A percentile compares a stretch with the other conserved stretches of the same genome.
These are phyloP conservation scores for Caenorhabditis doughertyi DNA, from an alignment of 2,888 invertebrate species.

Conservation along the genomic window DNA sequence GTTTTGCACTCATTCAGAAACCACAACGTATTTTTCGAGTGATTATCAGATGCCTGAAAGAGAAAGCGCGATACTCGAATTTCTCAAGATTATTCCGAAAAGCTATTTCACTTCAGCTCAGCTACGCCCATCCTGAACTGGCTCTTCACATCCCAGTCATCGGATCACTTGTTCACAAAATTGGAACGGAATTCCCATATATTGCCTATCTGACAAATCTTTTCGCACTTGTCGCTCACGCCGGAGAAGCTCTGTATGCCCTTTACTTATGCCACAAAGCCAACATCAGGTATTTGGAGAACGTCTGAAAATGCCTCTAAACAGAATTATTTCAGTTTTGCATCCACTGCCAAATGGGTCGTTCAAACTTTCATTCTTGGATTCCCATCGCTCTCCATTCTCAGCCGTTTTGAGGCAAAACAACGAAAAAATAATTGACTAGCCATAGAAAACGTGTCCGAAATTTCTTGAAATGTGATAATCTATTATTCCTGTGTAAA, in stretches of 20 bases:
- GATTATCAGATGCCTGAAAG: no score
- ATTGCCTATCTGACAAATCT: constrained; percentile 72
- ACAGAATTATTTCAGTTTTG: constrained; percentile 64
- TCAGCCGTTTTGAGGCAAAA: constrained; percentile 50
- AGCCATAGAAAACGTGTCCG: constrained; percentile 40
- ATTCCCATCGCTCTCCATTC: constrained; percentile 77
- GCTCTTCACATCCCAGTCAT: constrained; percentile 67
- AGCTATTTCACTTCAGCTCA: constrained; percentile 63
- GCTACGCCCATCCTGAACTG: constrained; percentile 67
- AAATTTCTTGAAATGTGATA: constrained; percentile 35
- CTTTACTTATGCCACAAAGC: constrained; percentile 74
- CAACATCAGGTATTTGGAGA: constrained; percentile 74
- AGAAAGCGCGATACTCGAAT: no score
- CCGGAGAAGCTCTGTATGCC: constrained; percentile 76
- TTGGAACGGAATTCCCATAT: constrained; percentile 44
- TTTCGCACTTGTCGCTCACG: constrained; percentile 75
- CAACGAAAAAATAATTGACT: constrained; percentile 59
- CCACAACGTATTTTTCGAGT: no score
- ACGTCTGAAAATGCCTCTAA: no score
- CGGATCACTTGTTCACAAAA: constrained; percentile 64
- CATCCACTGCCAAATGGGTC: constrained; percentile 78
- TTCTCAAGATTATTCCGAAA: no score
- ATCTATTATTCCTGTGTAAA: neutral
- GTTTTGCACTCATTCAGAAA: no score
- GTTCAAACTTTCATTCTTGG: constrained; percentile 80